phyloP scores from a whole-genome alignment of 2,797 vertebrate species.

The Agapornis canus region DNA sequence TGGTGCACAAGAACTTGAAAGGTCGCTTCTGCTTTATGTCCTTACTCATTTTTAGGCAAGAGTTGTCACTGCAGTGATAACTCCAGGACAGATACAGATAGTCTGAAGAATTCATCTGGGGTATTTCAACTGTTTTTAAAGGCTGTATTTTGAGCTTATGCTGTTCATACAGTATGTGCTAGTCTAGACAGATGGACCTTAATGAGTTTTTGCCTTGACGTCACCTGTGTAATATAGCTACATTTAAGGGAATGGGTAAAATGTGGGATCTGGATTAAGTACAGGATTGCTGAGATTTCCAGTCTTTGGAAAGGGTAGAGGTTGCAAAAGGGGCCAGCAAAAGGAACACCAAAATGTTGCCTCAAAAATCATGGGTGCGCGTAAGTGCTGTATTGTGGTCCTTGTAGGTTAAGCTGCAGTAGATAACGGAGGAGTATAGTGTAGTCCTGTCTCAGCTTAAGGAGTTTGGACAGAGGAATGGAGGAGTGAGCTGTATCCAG shows the following conservation, averaged over 20 bases:
- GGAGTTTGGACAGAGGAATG: background rate
- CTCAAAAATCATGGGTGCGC: accelerated
- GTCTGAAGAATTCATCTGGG: background rate
- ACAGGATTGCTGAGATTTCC: background rate
- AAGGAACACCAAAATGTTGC: accelerated
- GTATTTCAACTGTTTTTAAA: background rate
- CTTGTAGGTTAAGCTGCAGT: background rate
- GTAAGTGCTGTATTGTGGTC: background rate
- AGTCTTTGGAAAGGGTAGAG: background rate
- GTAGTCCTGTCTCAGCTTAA: background rate
- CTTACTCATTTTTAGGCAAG: background rate
- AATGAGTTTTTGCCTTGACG: background rate
- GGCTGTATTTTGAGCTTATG: background rate
- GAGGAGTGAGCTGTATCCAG: background rate
- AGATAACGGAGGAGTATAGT: background rate
- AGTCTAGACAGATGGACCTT: background rate
- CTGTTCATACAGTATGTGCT: background rate
- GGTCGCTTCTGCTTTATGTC: background rate
- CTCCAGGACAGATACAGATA: background rate
- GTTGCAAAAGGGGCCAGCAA: background rate
- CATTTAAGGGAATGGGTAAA: background rate
- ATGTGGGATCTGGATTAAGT: accelerated
- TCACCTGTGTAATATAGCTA: accelerated
- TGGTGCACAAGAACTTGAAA: background rate
- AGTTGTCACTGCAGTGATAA: background rate